These are phyloP conservation scores for Malaclemys terrapin DNA, from an alignment of 2,113 vertebrate species.

Conservation along the genomic window DNA sequence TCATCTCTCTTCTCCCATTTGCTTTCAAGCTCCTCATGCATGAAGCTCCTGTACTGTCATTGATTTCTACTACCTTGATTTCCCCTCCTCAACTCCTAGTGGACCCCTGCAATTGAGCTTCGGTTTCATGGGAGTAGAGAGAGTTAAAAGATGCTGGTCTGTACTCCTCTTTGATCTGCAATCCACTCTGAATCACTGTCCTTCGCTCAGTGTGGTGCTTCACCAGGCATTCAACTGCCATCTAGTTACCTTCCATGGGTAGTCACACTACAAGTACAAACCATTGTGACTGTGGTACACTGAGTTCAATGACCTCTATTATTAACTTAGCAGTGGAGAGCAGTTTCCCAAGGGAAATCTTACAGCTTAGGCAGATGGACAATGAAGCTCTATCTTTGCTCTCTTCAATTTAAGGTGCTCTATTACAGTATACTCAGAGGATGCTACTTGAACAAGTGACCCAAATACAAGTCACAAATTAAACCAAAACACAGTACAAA, in stretches of 20 bases:
- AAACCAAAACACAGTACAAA: background rate
- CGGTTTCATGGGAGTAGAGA: no score
- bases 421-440: background rate
- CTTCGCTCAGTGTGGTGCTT: rapidly evolving
- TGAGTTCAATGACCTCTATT: background rate
- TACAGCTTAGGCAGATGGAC: background rate
- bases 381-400: background rate
- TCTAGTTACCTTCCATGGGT: rapidly evolving
- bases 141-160: background rate
- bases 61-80: rapidly evolving
- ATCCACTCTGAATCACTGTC: background rate
- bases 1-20: background rate
- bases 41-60: background rate
- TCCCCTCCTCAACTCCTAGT: background rate
- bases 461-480: background rate
- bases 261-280: background rate
- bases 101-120: background rate
- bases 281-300: background rate
- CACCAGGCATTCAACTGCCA: background rate
- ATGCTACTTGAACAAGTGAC: background rate
- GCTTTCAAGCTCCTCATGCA: background rate
- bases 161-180: background rate
- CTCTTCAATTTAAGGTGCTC: background rate
- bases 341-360: background rate
- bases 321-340: background rate